phyloP scores from a whole-genome alignment of 1,140 invertebrate genomes.

The Helicoverpa zea region DNA sequence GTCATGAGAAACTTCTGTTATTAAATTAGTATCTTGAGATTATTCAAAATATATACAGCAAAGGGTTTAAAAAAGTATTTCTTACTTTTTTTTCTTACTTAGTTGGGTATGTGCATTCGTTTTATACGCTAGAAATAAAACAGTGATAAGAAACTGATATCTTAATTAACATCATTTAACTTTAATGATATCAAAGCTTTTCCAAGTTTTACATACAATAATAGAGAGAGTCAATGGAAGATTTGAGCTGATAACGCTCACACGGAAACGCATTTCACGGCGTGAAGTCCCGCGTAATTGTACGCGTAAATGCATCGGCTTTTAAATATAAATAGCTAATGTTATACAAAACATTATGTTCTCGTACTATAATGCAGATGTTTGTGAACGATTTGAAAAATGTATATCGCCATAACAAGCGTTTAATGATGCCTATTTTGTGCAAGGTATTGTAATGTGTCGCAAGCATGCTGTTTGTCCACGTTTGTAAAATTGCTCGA shows the following conservation, averaged over 20 bases:
- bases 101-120: no score
- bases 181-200: slow-evolving; percentile 21
- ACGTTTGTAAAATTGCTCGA: slow-evolving; percentile 13
- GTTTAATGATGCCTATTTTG: slow-evolving; percentile 29
- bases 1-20: no score
- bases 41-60: no score
- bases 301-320: slow-evolving; percentile 45
- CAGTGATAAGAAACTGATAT: background rate
- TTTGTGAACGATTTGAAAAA: slow-evolving; percentile 35
- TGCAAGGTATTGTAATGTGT: background rate
- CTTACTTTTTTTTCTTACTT: no score
- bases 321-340: slow-evolving; percentile 12
- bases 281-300: slow-evolving; percentile 53
- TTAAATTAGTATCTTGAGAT: no score
- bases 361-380: background rate
- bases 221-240: slow-evolving; percentile 49
- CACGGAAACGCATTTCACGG: slow-evolving; percentile 61
- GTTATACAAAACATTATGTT: slow-evolving; percentile 20
- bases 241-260: slow-evolving; percentile 54
- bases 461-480: background rate
- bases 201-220: slow-evolving; percentile 39
- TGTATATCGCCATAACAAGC: slow-evolving; percentile 2
- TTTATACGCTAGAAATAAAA: background rate
- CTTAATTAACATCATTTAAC: slow-evolving; percentile 3
- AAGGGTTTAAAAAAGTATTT: no score